phyloP scores from a whole-genome alignment of 2,113 vertebrate species.

The Galbula dea region DNA sequence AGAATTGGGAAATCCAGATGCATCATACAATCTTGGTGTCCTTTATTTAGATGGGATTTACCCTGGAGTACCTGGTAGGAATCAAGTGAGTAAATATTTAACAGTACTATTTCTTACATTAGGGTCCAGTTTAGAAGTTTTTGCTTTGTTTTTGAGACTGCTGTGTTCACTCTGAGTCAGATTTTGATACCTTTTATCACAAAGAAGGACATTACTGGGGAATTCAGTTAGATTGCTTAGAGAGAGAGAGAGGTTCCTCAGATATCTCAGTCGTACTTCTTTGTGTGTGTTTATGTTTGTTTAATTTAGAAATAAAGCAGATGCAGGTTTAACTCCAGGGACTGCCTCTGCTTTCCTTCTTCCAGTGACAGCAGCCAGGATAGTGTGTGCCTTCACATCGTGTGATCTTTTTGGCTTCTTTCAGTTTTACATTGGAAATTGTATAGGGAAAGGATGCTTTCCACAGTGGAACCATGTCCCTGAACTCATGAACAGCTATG shows the following conservation, averaged over 20 bases:
- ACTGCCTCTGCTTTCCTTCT: not conserved
- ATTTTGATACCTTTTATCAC: not conserved
- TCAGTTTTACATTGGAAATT: not conserved
- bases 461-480: not conserved
- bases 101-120: not conserved
- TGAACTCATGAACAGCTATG: not conserved
- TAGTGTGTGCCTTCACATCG: not conserved
- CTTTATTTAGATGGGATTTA: conserved; percentile 79
- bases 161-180: not conserved
- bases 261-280: not conserved
- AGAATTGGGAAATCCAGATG: conserved; percentile 82
- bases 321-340: not conserved
- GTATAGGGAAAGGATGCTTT: not conserved
- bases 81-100: conserved; percentile 77
- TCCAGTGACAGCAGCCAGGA: not conserved
- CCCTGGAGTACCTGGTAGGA: conserved; percentile 72
- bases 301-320: not conserved
- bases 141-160: not conserved
- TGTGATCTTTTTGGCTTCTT: not conserved
- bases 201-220: not conserved
- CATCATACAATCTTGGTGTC: conserved; percentile 86
- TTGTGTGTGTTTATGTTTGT: not conserved
- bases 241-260: not conserved
- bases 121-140: not conserved
- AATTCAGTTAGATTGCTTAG: not conserved